Evolutionary conservation across 2,888 invertebrate genomes (phyloP).

Genomic region (Parascotia fuliginaria): DNA sequence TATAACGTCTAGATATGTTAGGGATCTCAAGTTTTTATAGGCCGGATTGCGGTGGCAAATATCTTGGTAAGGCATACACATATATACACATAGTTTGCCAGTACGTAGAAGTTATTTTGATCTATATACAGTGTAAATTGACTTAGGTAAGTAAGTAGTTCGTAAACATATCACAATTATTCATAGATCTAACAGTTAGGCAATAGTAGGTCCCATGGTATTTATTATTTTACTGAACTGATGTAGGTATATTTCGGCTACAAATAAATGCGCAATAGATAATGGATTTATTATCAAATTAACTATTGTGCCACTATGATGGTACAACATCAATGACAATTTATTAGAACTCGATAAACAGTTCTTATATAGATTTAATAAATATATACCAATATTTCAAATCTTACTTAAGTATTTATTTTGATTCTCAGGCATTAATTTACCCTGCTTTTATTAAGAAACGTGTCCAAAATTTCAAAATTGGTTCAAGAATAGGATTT

Average conservation of each 20-base stretch:
- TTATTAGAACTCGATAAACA: conserved; percentile 19
- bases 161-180: conserved; percentile 62
- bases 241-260: conserved; percentile 38
- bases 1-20: conserved; percentile 36
- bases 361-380: conserved; percentile 32
- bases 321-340: conserved; percentile 7
- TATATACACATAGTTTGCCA: conserved; percentile 17
- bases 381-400: conserved; percentile 50
- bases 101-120: conserved; percentile 28
- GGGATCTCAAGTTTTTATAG: conserved; percentile 31
- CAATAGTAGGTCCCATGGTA: conserved; percentile 73
- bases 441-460: conserved; percentile 81
- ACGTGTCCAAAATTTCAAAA: conserved; percentile 69
- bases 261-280: conserved; percentile 23
- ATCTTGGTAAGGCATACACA: conserved; percentile 6
- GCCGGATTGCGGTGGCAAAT: conserved; percentile 19
- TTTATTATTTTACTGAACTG: conserved; percentile 55
- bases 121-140: conserved; percentile 49
- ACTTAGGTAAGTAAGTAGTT: conserved; percentile 51
- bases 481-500: conserved; percentile 71
- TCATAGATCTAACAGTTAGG: conserved; percentile 67
- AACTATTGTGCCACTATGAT: conserved; percentile 8
- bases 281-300: conserved; percentile 14
- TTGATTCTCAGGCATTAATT: conserved; percentile 74
- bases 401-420: conserved; percentile 65